A percentile compares a stretch with the other conserved stretches of the same genome.
Conservation (phyloP, 2,888 invertebrate species). For the Euplexia lucipara region DNA sequence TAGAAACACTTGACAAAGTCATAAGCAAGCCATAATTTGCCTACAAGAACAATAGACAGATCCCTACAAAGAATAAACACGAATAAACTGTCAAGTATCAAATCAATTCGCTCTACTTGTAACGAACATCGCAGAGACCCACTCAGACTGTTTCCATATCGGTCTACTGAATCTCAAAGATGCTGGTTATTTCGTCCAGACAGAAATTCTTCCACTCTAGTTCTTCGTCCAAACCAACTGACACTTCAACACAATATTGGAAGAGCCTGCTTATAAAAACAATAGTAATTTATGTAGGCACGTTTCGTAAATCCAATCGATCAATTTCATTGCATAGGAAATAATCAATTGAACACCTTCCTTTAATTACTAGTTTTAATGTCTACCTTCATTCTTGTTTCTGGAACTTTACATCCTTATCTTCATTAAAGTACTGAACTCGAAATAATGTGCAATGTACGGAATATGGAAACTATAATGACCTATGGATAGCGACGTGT, state of each 20-base stretch:
- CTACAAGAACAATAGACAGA: no score
- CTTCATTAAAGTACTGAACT: no score
- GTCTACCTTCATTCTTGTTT: background rate
- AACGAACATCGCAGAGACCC: background rate
- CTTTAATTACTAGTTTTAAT: background rate
- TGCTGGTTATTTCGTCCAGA: background rate
- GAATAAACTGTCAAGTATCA: no score
- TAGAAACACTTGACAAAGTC: no score
- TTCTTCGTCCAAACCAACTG: no score
- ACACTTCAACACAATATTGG: background rate
- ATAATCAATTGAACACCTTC: slow-evolving; percentile 1
- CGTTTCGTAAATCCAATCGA: slow-evolving; percentile 15
- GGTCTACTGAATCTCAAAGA: background rate
- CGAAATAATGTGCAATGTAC: no score
- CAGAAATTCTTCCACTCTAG: no score
- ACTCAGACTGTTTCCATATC: background rate
- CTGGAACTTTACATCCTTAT: background rate
- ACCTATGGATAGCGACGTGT: no score
- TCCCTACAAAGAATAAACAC: no score
- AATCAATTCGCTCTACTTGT: background rate
- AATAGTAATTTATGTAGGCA: background rate
- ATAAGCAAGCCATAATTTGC: no score
- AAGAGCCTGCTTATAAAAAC: background rate
- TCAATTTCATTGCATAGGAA: slow-evolving; percentile 10
- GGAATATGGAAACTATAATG: no score